Evolutionary conservation across 37 sponge, comb jelly and placozoan species (phyloP).

Genomic region (Dysidea cf. avara): DNA sequence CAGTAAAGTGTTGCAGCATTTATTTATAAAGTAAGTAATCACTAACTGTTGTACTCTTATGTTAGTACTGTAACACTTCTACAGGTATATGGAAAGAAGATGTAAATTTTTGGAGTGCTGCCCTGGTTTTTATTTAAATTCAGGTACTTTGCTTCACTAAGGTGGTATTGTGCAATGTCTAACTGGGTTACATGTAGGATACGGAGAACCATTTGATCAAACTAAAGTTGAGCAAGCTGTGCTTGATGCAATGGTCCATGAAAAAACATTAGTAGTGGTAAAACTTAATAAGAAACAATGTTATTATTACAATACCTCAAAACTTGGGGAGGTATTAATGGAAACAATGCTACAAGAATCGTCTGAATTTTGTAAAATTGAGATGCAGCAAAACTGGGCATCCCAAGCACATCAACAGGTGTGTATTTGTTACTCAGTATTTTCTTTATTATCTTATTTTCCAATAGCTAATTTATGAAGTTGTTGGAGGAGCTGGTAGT

Average conservation of each 20-base stretch:
- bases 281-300: too few species aligned
- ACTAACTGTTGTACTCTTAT: too few species aligned
- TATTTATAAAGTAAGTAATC: constrained; percentile 24
- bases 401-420: constrained; percentile 73
- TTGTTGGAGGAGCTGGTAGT: constrained; percentile 60
- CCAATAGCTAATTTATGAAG: constrained; percentile 63
- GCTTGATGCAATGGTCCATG: too few species aligned
- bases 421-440: too few species aligned
- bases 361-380: constrained; percentile 66
- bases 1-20: constrained; percentile 35
- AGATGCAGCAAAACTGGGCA: constrained; percentile 65
- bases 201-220: too few species aligned
- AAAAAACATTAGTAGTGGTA: too few species aligned
- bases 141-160: too few species aligned
- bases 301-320: constrained; percentile 62
- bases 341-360: constrained; percentile 79
- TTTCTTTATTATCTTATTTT: too few species aligned
- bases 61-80: too few species aligned
- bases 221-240: neutral
- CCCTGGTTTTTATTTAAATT: constrained; percentile 62
- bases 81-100: constrained; percentile 64
- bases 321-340: constrained; percentile 83
- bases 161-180: too few species aligned
- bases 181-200: too few species aligned
- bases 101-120: constrained; percentile 58